These are phyloP conservation scores for Emydocephalus ijimae DNA, from an alignment of 2,113 vertebrate species.

Conservation along the genomic window DNA sequence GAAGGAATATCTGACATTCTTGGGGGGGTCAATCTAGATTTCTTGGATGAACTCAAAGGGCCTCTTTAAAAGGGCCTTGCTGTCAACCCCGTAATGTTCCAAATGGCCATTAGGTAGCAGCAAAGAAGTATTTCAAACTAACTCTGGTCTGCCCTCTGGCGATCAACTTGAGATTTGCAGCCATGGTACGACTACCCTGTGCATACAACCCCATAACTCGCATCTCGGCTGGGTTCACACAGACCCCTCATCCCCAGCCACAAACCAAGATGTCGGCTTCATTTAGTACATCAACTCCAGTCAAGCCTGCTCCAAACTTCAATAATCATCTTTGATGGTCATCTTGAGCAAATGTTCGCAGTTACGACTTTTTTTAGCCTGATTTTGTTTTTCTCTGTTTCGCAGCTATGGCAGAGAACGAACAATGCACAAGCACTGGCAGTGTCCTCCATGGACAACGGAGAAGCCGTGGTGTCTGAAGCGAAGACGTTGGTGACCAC, in stretches of 20 bases:
- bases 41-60: neutral
- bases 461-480: conserved; percentile 70
- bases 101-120: neutral
- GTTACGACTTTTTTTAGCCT: neutral
- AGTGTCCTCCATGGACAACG: conserved; percentile 66
- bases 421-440: conserved; percentile 62
- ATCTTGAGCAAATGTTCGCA: neutral
- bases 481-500: conserved; percentile 67
- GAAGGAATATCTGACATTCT: neutral
- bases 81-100: neutral
- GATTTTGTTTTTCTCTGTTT: neutral
- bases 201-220: neutral
- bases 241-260: neutral
- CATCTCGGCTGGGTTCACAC: neutral
- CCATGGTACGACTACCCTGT: neutral
- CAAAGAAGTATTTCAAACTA: neutral
- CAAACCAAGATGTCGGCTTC: neutral
- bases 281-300: neutral
- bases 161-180: neutral
- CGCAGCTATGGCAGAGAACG: conserved; percentile 64
- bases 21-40: neutral
- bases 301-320: neutral
- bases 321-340: neutral
- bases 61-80: neutral
- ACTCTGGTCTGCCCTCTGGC: neutral